These are phyloP conservation scores for Sesamia nonagrioides DNA, from an alignment of 1,140 invertebrate genomes.

Conservation along the genomic window DNA sequence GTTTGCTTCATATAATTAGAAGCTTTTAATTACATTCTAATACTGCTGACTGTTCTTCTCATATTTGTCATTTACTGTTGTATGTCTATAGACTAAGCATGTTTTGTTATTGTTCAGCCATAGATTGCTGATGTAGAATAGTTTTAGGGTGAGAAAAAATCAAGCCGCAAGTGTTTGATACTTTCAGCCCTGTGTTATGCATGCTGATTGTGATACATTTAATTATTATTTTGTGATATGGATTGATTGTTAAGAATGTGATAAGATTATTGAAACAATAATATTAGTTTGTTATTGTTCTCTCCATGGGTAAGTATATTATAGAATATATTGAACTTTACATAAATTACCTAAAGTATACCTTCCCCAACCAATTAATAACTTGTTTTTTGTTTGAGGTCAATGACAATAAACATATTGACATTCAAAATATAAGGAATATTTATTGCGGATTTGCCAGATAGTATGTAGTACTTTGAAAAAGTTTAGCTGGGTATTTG, in stretches of 20 bases:
- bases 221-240: background rate
- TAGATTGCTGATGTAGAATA: background rate
- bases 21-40: background rate
- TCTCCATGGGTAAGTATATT: conserved; percentile 2
- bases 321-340: background rate
- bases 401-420: no score
- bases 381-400: background rate
- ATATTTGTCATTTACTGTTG: conserved; percentile 27
- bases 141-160: background rate
- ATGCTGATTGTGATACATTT: conserved; percentile 26
- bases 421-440: background rate
- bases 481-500: background rate
- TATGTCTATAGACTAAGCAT: conserved; percentile 20
- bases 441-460: background rate
- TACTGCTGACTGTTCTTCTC: conserved; percentile 24
- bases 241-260: conserved; percentile 3
- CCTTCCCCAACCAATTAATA: background rate
- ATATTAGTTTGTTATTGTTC: background rate
- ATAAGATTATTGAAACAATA: conserved; percentile 8
- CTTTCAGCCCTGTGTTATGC: conserved; percentile 11
- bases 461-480: background rate
- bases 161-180: background rate
- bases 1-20: conserved; percentile 31
- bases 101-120: background rate
- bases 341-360: background rate